phyloP scores from a whole-genome alignment of 2,113 vertebrate species.

The Marmota monax region DNA sequence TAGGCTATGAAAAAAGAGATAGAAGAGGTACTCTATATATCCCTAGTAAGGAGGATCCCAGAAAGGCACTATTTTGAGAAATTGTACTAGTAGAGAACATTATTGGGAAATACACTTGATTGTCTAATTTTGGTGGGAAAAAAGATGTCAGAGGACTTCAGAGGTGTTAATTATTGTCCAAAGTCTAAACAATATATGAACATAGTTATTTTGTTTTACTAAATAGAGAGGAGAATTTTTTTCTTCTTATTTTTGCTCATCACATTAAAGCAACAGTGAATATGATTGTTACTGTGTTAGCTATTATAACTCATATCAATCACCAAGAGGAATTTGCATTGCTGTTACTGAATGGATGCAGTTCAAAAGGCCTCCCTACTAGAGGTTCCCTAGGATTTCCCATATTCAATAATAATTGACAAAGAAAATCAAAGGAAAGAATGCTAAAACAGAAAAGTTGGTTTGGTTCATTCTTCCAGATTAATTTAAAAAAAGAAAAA shows the following conservation, averaged over 20 bases:
- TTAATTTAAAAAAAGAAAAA: not conserved
- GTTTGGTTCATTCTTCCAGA: not conserved
- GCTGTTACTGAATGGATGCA: not conserved
- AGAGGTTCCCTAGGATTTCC: not conserved
- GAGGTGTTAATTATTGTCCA: not conserved
- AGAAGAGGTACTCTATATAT: no score
- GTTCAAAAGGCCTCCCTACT: not conserved
- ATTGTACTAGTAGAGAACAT: not conserved
- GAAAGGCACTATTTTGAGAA: not conserved
- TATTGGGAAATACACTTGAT: not conserved
- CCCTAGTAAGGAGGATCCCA: rapidly evolving
- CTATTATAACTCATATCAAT: not conserved
- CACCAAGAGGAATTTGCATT: not conserved
- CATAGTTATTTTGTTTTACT: not conserved
- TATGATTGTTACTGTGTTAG: not conserved
- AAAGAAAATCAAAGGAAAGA: not conserved
- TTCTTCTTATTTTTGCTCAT: not conserved
- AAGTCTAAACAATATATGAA: not conserved
- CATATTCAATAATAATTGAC: not conserved
- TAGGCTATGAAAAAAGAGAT: not conserved
- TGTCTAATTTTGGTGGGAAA: not conserved
- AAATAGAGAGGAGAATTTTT: not conserved
- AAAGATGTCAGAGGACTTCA: not conserved
- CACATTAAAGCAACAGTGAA: not conserved
- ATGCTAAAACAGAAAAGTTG: not conserved